Conservation (phyloP, 2,888 invertebrate genomes). For the Lucinisca nassula region DNA sequence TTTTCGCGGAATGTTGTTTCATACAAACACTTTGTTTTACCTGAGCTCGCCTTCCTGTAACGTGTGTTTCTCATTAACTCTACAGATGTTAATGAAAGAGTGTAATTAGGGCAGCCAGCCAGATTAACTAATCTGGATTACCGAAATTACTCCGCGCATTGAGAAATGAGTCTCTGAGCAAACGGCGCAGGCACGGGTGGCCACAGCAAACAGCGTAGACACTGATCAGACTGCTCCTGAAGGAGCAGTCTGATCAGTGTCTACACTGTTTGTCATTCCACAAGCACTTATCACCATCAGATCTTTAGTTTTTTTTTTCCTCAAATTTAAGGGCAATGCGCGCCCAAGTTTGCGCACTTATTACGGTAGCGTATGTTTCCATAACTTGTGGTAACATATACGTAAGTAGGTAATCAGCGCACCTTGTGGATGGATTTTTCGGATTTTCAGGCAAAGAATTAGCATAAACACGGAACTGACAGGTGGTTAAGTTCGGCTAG, state of each 20-base stretch:
- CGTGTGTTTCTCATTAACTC: background rate
- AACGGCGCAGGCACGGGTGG: no score
- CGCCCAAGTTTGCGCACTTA: no score
- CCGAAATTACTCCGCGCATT: no score
- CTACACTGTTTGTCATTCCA: no score
- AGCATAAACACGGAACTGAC: background rate
- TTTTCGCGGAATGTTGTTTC: no score
- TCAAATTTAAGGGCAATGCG: no score
- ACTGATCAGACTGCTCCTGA: no score
- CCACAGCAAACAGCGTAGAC: no score
- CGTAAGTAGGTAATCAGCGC: background rate
- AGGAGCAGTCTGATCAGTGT: no score
- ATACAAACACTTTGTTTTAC: background rate
- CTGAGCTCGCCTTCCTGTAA: background rate
- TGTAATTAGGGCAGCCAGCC: constrained; percentile 6
- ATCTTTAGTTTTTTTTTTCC: no score
- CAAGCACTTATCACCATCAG: no score
- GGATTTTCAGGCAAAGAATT: background rate
- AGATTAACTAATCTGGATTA: constrained; percentile 10
- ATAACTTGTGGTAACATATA: background rate
- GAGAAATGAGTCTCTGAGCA: no score
- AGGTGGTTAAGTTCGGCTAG: background rate
- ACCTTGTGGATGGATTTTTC: background rate
- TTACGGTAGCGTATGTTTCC: background rate
- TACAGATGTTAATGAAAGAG: background rate